Evolutionary conservation across 1,140 invertebrate species (phyloP).

Genomic region (Drosophila athabasca): DNA sequence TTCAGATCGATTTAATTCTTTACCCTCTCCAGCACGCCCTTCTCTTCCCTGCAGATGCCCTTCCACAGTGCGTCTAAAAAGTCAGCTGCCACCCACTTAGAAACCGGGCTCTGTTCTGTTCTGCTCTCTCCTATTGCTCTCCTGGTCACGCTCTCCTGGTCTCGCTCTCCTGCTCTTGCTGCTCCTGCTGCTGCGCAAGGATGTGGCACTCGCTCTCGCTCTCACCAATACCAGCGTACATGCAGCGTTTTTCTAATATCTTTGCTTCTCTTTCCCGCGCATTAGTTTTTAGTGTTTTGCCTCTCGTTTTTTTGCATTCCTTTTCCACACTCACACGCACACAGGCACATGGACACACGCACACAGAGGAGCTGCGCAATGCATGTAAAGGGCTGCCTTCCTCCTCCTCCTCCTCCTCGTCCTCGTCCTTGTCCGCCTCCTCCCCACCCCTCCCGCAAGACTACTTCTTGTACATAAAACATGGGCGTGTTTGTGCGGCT

Average conservation of each 20-base stretch:
- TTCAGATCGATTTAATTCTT: neutral
- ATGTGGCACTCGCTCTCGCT: conserved; percentile 45
- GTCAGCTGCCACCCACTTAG: conserved; percentile 33
- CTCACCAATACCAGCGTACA: conserved; percentile 42
- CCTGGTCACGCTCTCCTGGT: conserved; percentile 13
- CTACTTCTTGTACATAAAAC: conserved; percentile 71
- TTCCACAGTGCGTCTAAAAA: conserved; percentile 28
- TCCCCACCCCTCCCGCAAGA: conserved; percentile 11
- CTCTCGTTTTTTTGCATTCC: conserved; percentile 82
- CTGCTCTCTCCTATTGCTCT: conserved; percentile 14
- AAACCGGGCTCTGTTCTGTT: conserved; percentile 8
- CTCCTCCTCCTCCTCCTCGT: neutral
- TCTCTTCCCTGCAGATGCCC: too few relatives aligned
- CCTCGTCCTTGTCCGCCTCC: conserved; percentile 53
- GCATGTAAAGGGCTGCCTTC: conserved; percentile 39
- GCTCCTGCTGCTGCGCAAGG: conserved; percentile 53
- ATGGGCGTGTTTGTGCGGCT: conserved; percentile 78
- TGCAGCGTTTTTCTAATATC: conserved; percentile 72
- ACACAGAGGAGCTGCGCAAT: conserved; percentile 41
- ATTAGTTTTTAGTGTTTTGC: conserved; percentile 83
- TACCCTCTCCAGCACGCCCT: too few relatives aligned
- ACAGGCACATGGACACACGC: conserved; percentile 22
- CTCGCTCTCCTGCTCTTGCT: conserved; percentile 20
- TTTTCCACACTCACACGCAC: conserved; percentile 52
- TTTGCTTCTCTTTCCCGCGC: conserved; percentile 81